Evolutionary conservation across 1,140 invertebrate genomes (phyloP).

Genomic region (Euura lappo): DNA sequence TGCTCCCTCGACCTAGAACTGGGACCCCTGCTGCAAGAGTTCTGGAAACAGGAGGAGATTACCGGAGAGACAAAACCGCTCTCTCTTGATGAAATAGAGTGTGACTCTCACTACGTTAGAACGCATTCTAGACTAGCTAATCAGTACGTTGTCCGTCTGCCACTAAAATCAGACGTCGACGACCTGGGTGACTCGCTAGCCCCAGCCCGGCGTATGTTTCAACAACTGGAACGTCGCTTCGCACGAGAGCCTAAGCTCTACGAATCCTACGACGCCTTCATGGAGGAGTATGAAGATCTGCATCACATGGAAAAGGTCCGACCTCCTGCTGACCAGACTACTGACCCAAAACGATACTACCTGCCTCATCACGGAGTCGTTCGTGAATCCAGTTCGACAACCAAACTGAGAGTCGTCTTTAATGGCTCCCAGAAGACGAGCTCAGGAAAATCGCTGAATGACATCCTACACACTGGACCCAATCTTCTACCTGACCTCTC

Average conservation of each 20-base stretch:
- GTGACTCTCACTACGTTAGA: constrained; percentile 22
- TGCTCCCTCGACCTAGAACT: background rate
- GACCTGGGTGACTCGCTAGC: background rate
- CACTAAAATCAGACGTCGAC: constrained; percentile 23
- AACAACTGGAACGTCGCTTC: constrained; percentile 19
- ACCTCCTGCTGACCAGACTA: background rate
- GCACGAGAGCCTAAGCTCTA: constrained; percentile 15
- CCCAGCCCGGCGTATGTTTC: constrained; percentile 11
- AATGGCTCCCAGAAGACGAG: constrained; percentile 11
- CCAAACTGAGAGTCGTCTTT: constrained; percentile 25
- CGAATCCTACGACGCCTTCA: constrained; percentile 26
- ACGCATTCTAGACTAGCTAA: background rate
- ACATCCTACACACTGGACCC: background rate
- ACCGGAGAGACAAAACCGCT: background rate
- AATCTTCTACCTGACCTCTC: background rate
- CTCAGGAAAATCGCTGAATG: background rate
- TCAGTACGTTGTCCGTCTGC: constrained; percentile 27
- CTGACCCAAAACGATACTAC: background rate
- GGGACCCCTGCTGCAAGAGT: constrained; percentile 10
- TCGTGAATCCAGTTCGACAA: constrained; percentile 15
- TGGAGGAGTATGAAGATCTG: constrained; percentile 27
- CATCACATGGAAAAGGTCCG: constrained; percentile 24
- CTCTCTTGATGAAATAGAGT: constrained; percentile 20
- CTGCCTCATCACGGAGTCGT: constrained; percentile 25
- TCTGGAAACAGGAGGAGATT: constrained; percentile 19